Evolutionary conservation across 2,888 invertebrate species (phyloP).

Genomic region (Meghimatium bilineatum): DNA sequence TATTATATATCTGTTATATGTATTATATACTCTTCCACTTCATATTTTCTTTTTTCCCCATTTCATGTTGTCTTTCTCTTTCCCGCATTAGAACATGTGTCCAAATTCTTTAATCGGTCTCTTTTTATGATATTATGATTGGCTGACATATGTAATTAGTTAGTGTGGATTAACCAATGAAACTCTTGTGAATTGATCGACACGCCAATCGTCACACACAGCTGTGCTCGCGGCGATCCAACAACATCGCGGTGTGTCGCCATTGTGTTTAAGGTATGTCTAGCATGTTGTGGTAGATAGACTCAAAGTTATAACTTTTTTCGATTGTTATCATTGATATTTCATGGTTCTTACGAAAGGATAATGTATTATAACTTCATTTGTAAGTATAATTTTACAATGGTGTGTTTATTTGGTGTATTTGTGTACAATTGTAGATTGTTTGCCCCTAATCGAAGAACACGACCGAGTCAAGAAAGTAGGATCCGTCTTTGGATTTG

Average conservation of each 20-base stretch:
- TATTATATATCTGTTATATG: no score
- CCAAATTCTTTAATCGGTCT: neutral
- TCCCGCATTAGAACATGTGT: neutral
- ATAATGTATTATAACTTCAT: neutral
- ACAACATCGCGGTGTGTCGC: constrained; percentile 51
- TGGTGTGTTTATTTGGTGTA: constrained; percentile 24
- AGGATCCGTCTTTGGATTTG: no score
- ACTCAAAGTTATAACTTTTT: constrained; percentile 1
- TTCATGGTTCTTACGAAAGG: constrained; percentile 27
- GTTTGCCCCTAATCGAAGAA: neutral
- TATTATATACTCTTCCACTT: no score
- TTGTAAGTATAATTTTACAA: neutral
- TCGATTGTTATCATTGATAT: neutral
- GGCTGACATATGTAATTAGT: constrained; percentile 48
- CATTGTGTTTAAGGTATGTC: constrained; percentile 49
- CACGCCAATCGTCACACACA: constrained; percentile 42
- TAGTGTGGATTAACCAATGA: constrained; percentile 45
- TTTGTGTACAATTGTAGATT: neutral
- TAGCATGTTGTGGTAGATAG: constrained; percentile 26
- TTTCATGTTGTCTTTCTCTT: no score
- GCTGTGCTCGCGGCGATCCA: constrained; percentile 45
- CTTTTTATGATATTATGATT: constrained; percentile 11
- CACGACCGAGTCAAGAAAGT: no score
- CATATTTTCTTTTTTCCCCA: no score
- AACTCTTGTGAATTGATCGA: constrained; percentile 44